phyloP scores from a whole-genome alignment of 2,888 invertebrate species.

The Pachydiplax longipennis region DNA sequence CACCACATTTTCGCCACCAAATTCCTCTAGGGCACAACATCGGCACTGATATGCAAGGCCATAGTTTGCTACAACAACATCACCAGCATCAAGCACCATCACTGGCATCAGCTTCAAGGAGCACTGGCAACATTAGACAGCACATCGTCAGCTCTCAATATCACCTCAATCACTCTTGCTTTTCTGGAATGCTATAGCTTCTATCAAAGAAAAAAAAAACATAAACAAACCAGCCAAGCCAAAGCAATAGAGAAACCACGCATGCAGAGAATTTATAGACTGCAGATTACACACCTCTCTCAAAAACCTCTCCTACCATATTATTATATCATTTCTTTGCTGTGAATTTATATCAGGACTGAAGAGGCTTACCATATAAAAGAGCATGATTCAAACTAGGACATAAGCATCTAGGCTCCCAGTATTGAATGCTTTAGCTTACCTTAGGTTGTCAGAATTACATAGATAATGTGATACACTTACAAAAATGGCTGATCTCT shows the following conservation, averaged over 20 bases:
- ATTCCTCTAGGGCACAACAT: slow-evolving; percentile 35
- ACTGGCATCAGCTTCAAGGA: slow-evolving; percentile 5
- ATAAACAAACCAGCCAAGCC: slow-evolving; percentile 11
- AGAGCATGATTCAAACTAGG: neutral
- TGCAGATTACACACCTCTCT: neutral
- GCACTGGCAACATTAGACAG: slow-evolving; percentile 39
- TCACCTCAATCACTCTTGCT: slow-evolving; percentile 35
- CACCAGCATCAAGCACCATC: slow-evolving; percentile 25
- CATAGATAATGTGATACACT: neutral
- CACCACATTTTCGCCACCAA: slow-evolving; percentile 37
- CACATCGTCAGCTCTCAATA: slow-evolving; percentile 12
- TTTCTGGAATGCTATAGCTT: slow-evolving; percentile 34
- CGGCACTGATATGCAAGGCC: slow-evolving; percentile 42
- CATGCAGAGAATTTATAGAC: neutral
- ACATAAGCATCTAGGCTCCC: neutral
- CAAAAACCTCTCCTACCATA: neutral
- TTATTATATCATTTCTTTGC: neutral
- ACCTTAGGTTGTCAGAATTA: neutral
- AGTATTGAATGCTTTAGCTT: neutral
- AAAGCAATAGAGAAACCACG: slow-evolving; percentile 20
- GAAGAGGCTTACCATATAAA: neutral
- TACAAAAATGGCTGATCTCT: neutral
- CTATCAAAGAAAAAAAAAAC: neutral
- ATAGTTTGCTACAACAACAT: slow-evolving; percentile 37
- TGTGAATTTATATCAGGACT: neutral